Conservation (phyloP, 2,797 vertebrate genomes). For the Nannoperca obscura region DNA sequence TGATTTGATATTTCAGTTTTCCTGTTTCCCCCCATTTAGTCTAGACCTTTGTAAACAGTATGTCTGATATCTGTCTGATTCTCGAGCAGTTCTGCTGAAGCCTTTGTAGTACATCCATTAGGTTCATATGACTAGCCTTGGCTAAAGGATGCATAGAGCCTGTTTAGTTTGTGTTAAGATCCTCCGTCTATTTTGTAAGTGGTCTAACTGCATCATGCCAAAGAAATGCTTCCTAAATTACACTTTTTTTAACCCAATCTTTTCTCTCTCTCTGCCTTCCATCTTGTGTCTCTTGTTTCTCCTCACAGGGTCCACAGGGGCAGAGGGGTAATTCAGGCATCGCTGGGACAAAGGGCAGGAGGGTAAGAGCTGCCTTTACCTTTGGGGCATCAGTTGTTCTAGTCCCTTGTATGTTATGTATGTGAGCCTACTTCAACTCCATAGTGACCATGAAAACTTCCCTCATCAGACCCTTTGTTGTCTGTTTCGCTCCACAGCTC, state of each 20-base stretch:
- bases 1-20: slow-evolving; percentile 24
- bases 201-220: background rate
- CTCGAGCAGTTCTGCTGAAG: slow-evolving; percentile 4
- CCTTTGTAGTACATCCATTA: background rate
- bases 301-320: slow-evolving; percentile 89
- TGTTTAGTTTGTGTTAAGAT: slow-evolving; percentile 8
- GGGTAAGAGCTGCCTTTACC: slow-evolving; percentile 84
- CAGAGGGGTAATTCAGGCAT: slow-evolving; percentile 88
- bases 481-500: slow-evolving; percentile 46
- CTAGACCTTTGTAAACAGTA: slow-evolving; percentile 38
- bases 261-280: background rate
- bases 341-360: slow-evolving; percentile 90
- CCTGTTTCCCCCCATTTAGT: slow-evolving; percentile 40
- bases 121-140: background rate
- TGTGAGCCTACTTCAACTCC: slow-evolving; percentile 17
- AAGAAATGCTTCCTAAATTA: slow-evolving; percentile 9
- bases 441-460: slow-evolving; percentile 22
- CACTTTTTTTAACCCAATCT: too few species aligned
- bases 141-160: background rate
- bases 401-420: background rate
- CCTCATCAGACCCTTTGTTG: slow-evolving; percentile 9
- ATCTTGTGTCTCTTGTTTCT: slow-evolving; percentile 12
- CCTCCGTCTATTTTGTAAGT: background rate
- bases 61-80: background rate
- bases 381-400: background rate